Evolutionary conservation across 2,113 vertebrate species (phyloP), one percentile per base, ranked within the genome.

Genomic region (Epinephelus moara): DNA sequence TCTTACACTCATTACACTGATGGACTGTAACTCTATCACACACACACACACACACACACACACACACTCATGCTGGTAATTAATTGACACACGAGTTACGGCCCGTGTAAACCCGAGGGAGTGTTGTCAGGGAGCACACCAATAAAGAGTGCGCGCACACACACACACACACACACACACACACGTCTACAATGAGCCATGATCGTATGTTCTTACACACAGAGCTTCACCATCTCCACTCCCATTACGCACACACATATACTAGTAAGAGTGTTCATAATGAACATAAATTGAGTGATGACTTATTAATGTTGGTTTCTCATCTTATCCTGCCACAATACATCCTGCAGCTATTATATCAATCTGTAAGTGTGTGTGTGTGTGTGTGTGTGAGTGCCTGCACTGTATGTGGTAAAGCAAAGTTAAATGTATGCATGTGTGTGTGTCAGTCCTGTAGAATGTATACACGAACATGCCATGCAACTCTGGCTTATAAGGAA

Each of bases 1-100:
- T 75, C 78, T 85, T 88, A 59, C 84, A 78, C 61, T 89, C 85
- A 91, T 94, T 89, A 90, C 84, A 80, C 75, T 92, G 87, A 93
- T 91, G 91, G 85, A 80, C 62, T 86, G 90, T 75, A 92, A 92
- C 88, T 84, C 68, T 80, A 91, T 67, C 88, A 17, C 66, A 57
- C 78, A 59, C 23, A n/a, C 80, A 69, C 61, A 77, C 67, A 73
- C 40, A 77, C 67, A 73, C 40, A 62, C 33, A 25, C 78, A 61
- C 81, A 76, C 13, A 69, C 47, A 62, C 11, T 18, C 25, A 37
- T 27, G 72, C 66, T 89, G 81, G 79, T 85, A 91, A 90, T 91
- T 86, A 91, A 91, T 82, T 86, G 87, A 83, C 78, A 77, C 57
- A 79, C 57, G 82, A 86, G 77, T 89, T 88, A 88, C 59, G 6